Percentiles rank a stretch among this genome's conserved stretches.
Evolutionary conservation across 1,140 invertebrate genomes (phyloP).

Genomic region (Andricus grossulariae): DNA sequence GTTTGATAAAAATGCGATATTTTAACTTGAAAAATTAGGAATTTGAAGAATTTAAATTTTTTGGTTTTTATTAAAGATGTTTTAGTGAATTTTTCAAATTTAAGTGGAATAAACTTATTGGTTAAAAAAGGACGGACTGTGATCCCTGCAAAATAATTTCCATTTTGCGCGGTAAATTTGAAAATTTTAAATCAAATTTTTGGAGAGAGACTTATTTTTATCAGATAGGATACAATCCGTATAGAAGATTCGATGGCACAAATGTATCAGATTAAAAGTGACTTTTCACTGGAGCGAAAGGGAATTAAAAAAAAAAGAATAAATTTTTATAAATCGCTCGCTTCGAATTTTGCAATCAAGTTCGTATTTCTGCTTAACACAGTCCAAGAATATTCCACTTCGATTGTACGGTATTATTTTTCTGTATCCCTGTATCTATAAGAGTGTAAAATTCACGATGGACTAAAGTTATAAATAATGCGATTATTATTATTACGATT

Average conservation of each 20-base stretch:
- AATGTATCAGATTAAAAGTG: slow-evolving; percentile 14
- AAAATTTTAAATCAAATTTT: not conserved
- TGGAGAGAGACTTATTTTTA: not conserved
- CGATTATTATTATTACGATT: slow-evolving; percentile 53
- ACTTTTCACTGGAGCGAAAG: slow-evolving; percentile 11
- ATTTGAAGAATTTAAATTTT: too few species aligned
- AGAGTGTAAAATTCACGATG: slow-evolving; percentile 62
- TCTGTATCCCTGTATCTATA: slow-evolving; percentile 74
- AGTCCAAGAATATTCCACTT: slow-evolving; percentile 66
- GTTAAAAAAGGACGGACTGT: too few species aligned
- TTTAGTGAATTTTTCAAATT: too few species aligned
- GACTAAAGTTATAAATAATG: slow-evolving; percentile 62
- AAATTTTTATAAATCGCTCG: not conserved
- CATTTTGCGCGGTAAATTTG: slow-evolving; percentile 5
- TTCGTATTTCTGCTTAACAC: slow-evolving; percentile 36
- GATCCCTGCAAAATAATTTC: not conserved
- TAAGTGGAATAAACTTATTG: too few species aligned
- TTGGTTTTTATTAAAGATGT: too few species aligned
- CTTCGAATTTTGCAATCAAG: not conserved
- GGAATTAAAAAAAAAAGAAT: not conserved
- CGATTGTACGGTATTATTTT: slow-evolving; percentile 72
- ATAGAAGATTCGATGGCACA: not conserved
- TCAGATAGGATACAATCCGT: not conserved
- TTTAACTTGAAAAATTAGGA: too few species aligned
- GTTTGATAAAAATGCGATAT: too few species aligned